Evolutionary conservation across 1,140 invertebrate species (phyloP).

Genomic region (Limonius californicus): DNA sequence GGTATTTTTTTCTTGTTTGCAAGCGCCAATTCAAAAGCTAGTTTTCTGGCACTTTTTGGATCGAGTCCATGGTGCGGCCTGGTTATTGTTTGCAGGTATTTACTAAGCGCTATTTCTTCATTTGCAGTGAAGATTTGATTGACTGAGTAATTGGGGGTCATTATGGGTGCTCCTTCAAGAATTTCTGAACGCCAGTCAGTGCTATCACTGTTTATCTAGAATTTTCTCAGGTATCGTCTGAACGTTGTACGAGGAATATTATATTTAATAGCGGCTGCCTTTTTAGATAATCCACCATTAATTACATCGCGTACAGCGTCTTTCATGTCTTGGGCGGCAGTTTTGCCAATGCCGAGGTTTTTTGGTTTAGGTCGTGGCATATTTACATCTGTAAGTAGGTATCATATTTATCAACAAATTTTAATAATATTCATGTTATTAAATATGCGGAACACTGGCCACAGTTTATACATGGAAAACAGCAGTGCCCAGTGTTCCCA

Average conservation of each 20-base stretch:
- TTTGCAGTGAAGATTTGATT: slow-evolving; percentile 5
- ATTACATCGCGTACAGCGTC: neutral
- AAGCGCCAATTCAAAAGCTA: slow-evolving; percentile 7
- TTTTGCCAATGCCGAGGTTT: slow-evolving; percentile 7
- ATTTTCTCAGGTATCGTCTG: neutral
- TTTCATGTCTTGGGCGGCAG: neutral
- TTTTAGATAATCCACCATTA: neutral
- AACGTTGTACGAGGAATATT: neutral
- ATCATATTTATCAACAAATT: too few relatives aligned
- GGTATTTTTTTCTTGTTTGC: slow-evolving; percentile 1
- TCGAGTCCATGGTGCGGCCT: slow-evolving; percentile 6
- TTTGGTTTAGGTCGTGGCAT: slow-evolving; percentile 6
- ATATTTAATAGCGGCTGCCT: neutral
- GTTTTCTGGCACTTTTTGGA: slow-evolving; percentile 8
- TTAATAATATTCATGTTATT: too few relatives aligned
- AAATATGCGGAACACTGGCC: too few relatives aligned
- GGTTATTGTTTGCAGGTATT: slow-evolving; percentile 1
- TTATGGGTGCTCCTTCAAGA: neutral
- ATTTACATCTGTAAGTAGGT: neutral
- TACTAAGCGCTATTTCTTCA: slow-evolving; percentile 3
- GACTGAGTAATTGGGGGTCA: neutral
- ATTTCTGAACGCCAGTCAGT: neutral
- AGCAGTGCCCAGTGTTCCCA: too few relatives aligned
- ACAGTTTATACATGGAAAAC: too few relatives aligned
- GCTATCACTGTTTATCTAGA: too few relatives aligned